Percentiles rank a stretch among this genome's conserved stretches.
Evolutionary conservation across 2,888 invertebrate species (phyloP).

Genomic region (Amphipyra tragopoginis): DNA sequence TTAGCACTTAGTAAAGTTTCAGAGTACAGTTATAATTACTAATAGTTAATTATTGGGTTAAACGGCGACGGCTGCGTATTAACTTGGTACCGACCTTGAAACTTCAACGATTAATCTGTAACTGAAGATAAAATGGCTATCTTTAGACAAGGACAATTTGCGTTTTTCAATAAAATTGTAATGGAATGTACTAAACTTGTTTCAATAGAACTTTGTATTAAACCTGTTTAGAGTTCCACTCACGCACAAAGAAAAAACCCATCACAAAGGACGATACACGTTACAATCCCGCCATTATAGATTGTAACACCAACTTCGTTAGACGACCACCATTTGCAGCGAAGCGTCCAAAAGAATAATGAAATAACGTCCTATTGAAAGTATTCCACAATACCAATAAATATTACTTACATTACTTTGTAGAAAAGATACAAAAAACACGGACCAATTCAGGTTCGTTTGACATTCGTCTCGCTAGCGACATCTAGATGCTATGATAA

Average conservation of each 20-base stretch:
- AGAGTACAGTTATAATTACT: neutral
- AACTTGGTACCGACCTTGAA: neutral
- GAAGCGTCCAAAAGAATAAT: conserved; percentile 31
- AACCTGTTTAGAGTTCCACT: conserved; percentile 24
- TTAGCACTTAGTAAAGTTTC: neutral
- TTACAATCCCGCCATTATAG: conserved; percentile 36
- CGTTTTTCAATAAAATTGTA: conserved; percentile 27
- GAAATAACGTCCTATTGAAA: conserved; percentile 25
- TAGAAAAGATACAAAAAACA: conserved; percentile 34
- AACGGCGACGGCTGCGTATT: neutral
- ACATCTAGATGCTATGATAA: conserved; percentile 77
- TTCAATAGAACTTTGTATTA: conserved; percentile 9
- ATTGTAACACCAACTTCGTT: conserved; percentile 28
- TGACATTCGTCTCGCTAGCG: conserved; percentile 67
- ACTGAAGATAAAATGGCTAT: neutral
- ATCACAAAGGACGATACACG: conserved; percentile 22
- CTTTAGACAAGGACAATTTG: conserved; percentile 26
- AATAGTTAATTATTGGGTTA: neutral
- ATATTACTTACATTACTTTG: conserved; percentile 34
- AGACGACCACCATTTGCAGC: conserved; percentile 20
- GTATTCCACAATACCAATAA: conserved; percentile 39
- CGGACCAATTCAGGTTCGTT: conserved; percentile 53
- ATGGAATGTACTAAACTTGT: conserved; percentile 22
- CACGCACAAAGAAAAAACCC: conserved; percentile 19
- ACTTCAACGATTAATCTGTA: neutral